Evolutionary conservation across 2,113 vertebrate genomes (phyloP), one percentile per base, ranked within the genome.

Genomic region (Mus pahari): DNA sequence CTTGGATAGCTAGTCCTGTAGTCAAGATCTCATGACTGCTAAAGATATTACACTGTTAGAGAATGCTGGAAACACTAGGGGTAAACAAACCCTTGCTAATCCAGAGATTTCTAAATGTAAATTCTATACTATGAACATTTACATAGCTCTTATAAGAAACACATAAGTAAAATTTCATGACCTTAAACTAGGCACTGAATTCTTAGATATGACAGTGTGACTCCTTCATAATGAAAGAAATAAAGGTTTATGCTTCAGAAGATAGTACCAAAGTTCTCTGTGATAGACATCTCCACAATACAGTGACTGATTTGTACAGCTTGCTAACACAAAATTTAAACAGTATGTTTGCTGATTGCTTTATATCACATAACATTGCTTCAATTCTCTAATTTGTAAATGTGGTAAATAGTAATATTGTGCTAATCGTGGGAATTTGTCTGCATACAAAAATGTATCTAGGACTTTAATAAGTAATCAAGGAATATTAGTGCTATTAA

Each of bases 11-110:
- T 91, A 31, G 17, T 78, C 77, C 68, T 93, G 53, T 78, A 82
- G 58, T 86, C 50, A 92, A 66, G 62, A 82, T 66, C 42, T 96
- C 45, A 77, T 48, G 89, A 83, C 39, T 68, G 16, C 5, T 71
- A 62, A 96, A 95, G 48, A 45, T 8, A 83, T 75, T 20, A 90
- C 33, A 78, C n/a, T 53, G 86, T 87, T 94, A 36, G 33, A 74
- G 42, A 92, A 83, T 60, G 7, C 45, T 90, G 60, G 60, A 92
- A 92, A 24, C 3, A 60, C 9, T 90, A 68, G 26, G 10, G 31
- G 11, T 62, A 77, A 86, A 68, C 20, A 89, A 96, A 94, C 77
- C 87, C 13, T 11, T 74, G 33, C 89, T 48, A 48, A 10, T 24
- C 12, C 53, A 92, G 73, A 94, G 39, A 83, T 4, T 78, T 14